These are phyloP conservation scores for Bothrops jararaca DNA, from an alignment of 2,113 vertebrate genomes.

Conservation along the genomic window DNA sequence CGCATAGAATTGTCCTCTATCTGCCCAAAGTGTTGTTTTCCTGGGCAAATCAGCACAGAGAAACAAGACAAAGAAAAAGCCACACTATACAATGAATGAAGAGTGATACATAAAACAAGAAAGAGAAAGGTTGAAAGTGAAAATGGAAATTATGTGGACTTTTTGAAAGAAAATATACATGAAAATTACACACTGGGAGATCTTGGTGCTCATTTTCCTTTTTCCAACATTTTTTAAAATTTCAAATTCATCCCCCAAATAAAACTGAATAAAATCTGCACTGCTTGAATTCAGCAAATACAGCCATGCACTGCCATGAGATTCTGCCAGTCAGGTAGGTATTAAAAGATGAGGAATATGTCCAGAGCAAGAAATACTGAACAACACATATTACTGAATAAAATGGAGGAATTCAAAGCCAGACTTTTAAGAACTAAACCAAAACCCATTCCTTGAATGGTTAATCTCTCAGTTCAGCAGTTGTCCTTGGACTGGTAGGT, in stretches of 20 bases:
- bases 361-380: neutral
- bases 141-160: neutral
- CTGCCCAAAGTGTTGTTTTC: neutral
- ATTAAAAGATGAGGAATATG: neutral
- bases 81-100: neutral
- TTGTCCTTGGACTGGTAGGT: neutral
- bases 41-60: neutral
- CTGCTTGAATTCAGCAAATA: neutral
- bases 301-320: neutral
- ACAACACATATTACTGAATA: neutral
- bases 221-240: neutral
- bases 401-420: neutral
- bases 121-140: neutral
- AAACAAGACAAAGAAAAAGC: neutral
- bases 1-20: conserved; percentile 16
- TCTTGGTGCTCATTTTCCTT: neutral
- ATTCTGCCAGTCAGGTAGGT: neutral
- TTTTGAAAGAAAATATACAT: neutral
- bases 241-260: neutral
- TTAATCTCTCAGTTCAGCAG: neutral
- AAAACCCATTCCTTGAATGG: neutral
- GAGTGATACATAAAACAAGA: neutral
- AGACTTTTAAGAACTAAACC: neutral
- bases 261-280: neutral
- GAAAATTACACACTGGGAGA: neutral